phyloP scores from a whole-genome alignment of 2,888 invertebrate genomes.

The Bhutanitis thaidina region DNA sequence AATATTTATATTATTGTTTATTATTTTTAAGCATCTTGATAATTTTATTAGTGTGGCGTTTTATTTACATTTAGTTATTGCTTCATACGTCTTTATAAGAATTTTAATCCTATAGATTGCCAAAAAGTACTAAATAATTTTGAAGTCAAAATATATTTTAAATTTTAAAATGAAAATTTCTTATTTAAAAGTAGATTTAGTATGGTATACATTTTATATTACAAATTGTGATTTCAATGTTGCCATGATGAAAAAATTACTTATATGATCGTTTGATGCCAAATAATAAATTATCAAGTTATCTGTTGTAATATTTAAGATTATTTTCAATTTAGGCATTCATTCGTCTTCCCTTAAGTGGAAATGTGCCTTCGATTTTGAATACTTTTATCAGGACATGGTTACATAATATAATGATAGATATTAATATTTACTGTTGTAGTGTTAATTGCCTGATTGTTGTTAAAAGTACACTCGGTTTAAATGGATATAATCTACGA shows the following conservation, averaged over 20 bases:
- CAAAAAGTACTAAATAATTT: slow-evolving; percentile 8
- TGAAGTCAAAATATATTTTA: slow-evolving; percentile 1
- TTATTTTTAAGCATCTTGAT: background rate
- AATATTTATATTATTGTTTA: background rate
- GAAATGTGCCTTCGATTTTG: slow-evolving; percentile 30
- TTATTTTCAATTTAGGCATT: slow-evolving; percentile 25
- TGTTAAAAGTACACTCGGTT: background rate
- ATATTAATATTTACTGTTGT: slow-evolving; percentile 3
- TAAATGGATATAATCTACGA: no score
- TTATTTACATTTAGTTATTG: slow-evolving; percentile 1
- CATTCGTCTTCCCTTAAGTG: slow-evolving; percentile 10
- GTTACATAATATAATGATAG: background rate
- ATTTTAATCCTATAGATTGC: slow-evolving; percentile 9
- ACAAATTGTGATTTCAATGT: slow-evolving; percentile 46
- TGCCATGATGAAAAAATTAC: slow-evolving; percentile 42
- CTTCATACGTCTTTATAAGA: slow-evolving; percentile 1
- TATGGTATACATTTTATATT: slow-evolving; percentile 1
- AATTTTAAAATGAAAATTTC: background rate
- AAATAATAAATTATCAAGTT: slow-evolving; percentile 53
- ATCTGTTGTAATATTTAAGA: slow-evolving; percentile 45
- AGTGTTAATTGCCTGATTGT: background rate
- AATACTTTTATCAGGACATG: slow-evolving; percentile 1
- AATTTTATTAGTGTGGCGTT: background rate
- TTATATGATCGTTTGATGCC: slow-evolving; percentile 49
- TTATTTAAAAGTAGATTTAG: background rate